These are phyloP conservation scores for Excalfactoria chinensis DNA, from an alignment of 2,113 vertebrate genomes.

Conservation along the genomic window DNA sequence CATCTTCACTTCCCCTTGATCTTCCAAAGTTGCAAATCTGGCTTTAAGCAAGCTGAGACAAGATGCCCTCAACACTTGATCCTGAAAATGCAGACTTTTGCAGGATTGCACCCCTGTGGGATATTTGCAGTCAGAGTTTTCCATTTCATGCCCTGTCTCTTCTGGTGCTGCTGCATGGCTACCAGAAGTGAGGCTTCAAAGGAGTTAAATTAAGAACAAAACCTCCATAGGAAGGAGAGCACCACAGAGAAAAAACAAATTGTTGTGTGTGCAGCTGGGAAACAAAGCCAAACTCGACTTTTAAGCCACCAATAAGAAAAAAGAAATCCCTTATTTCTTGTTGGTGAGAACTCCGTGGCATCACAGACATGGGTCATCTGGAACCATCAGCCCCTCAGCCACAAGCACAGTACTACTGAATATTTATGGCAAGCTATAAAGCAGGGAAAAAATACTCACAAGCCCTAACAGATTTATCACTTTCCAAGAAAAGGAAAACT, in stretches of 20 bases:
- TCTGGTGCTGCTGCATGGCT: background rate
- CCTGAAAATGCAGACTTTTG: background rate
- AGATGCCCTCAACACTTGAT: background rate
- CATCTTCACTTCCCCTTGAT: background rate
- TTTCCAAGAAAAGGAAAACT: background rate
- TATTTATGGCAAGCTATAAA: background rate
- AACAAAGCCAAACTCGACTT: background rate
- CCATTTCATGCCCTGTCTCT: background rate
- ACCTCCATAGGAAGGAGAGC: background rate
- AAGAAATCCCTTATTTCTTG: background rate
- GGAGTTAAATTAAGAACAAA: background rate
- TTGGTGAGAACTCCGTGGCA: rapidly evolving
- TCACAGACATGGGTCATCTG: background rate
- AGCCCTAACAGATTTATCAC: constrained; percentile 1
- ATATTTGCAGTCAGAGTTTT: background rate
- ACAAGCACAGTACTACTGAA: background rate
- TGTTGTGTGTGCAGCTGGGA: background rate
- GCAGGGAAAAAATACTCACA: rapidly evolving
- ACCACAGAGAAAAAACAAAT: background rate
- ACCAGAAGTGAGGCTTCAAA: background rate
- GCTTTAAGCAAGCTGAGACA: background rate
- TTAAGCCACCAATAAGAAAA: background rate
- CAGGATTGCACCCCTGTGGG: background rate
- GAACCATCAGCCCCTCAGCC: background rate
- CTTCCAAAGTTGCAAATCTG: background rate